phyloP scores from a whole-genome alignment of 1,140 invertebrate species.

The Acromyrmex echinatior region DNA sequence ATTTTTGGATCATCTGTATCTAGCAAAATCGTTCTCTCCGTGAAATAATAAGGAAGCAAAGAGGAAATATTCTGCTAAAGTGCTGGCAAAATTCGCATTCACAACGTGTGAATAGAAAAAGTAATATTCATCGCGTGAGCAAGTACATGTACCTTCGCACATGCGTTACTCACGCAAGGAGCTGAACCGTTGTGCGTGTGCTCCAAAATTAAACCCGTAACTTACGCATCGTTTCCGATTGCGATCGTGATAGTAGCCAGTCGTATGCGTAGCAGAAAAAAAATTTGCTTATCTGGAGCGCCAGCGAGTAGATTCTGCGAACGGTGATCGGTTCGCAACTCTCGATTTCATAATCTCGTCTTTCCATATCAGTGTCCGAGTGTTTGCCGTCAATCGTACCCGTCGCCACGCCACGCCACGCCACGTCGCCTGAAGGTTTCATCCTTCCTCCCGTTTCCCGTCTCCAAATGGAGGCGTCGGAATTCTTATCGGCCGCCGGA shows the following conservation, averaged over 20 bases:
- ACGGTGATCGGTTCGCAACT: constrained; percentile 10
- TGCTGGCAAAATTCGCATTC: background rate
- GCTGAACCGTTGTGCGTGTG: background rate
- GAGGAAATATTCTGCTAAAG: background rate
- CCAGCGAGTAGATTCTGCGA: constrained; percentile 8
- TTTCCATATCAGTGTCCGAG: constrained; percentile 65
- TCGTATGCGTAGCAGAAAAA: background rate
- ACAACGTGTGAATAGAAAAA: background rate
- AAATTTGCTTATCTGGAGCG: constrained; percentile 43
- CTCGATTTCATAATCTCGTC: constrained; percentile 66
- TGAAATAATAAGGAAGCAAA: background rate
- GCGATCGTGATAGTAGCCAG: constrained; percentile 7
- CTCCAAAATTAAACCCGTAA: constrained; percentile 39
- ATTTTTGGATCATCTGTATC: too few species aligned
- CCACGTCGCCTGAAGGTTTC: constrained; percentile 34
- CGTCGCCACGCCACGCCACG: background rate
- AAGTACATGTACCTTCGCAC: background rate
- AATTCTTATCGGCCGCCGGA: constrained; percentile 81
- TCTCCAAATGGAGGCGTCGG: constrained; percentile 81
- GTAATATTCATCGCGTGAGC: background rate
- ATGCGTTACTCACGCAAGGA: background rate
- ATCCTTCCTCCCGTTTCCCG: constrained; percentile 61
- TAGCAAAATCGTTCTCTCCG: too few species aligned
- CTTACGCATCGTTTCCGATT: constrained; percentile 1
- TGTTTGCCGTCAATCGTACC: background rate